Evolutionary conservation across 2,888 invertebrate genomes (phyloP), one percentile per base, ranked within the genome.

Genomic region (Antitype chi): DNA sequence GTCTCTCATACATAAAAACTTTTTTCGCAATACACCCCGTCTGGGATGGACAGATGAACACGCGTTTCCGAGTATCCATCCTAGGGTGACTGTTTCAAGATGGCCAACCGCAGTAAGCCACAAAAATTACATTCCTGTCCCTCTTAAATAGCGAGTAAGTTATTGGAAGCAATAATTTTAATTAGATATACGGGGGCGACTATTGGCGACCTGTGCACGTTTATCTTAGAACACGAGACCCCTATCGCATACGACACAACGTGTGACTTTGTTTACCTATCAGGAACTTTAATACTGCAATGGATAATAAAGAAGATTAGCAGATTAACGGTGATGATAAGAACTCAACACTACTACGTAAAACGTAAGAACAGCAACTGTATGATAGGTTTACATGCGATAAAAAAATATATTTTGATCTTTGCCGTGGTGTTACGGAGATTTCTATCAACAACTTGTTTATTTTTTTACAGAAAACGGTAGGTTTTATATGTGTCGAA

Each of bases 151-250:
- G 23, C 4, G 53, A 55, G 15, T 75, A n/a, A 53, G 53, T 28
- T 28, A n/a, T 66, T 32, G 25, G 53, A 43, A 70, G 49, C 47
- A 69, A 76, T 80, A 7, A 32, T n/a, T 62, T 71, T 64, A 69
- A 60, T 80, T n/a, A 72, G 28, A 3, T 69, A 59, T 15, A 63
- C 5, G 25, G 15, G 57, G 55, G 25, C 32, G 43, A 71, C n/a
- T 28, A 49, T 49, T 25, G n/a, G 47, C 47, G 76, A 85, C 85
- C 82, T 68, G 47, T 60, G 32, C 85, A 43, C 57, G 70, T 70
- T 85, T 85, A 85, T 85, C 76, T 53, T 28, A 1, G 15, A 55
- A 85, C 85, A 73, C 66, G 85, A 81, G 76, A 82, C 76, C 43
- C 1, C 0, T 83, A 80, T 64, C 76, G n/a, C 57, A 43, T n/a